Conservation (phyloP, 2,888 invertebrate genomes). For the Pyrrhopygopsis socrates region DNA sequence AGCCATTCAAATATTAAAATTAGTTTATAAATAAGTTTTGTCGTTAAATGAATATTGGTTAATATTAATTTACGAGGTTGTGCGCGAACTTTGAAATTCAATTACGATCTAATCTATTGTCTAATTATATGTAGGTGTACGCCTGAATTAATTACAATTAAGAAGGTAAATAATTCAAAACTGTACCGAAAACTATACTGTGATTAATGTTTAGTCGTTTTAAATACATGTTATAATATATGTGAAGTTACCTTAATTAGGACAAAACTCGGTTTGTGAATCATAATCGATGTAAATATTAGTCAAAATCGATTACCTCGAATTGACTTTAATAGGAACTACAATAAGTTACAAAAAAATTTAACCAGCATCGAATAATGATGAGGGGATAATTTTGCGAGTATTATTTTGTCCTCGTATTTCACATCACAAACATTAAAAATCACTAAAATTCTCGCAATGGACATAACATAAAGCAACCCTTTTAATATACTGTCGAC, state of each 20-base stretch:
- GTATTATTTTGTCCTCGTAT: not conserved
- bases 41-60: not conserved
- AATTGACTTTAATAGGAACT: no score
- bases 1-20: not conserved
- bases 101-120: not conserved
- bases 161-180: not conserved
- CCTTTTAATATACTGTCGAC: not conserved
- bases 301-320: not conserved
- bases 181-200: not conserved
- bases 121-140: not conserved
- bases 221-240: no score
- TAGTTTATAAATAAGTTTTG: not conserved
- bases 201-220: not conserved
- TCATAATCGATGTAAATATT: not conserved
- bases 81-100: not conserved
- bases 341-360: no score
- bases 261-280: no score
- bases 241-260: no score
- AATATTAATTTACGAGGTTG: not conserved
- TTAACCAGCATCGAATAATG: not conserved
- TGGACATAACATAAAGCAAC: constrained; percentile 26
- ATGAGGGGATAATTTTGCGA: not conserved
- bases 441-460: constrained; percentile 9
- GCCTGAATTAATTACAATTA: not conserved
- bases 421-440: constrained; percentile 14